phyloP scores from a whole-genome alignment of 2,888 invertebrate genomes.

The Acleris laterana region DNA sequence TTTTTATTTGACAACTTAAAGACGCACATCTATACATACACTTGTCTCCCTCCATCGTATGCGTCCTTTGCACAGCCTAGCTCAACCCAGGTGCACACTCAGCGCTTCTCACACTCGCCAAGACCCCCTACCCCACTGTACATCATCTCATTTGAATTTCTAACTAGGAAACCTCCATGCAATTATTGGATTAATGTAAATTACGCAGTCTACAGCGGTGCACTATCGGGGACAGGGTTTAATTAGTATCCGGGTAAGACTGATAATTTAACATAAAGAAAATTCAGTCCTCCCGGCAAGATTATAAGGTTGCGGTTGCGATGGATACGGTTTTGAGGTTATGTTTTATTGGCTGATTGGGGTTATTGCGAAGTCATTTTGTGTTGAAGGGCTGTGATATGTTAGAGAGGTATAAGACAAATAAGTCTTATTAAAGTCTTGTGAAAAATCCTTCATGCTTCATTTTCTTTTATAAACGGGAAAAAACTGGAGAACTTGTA shows the following conservation, averaged over 20 bases:
- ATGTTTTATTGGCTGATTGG: slow-evolving; percentile 16
- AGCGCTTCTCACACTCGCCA: slow-evolving; percentile 51
- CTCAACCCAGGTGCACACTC: slow-evolving; percentile 54
- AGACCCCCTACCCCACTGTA: slow-evolving; percentile 79
- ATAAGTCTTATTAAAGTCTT: no score
- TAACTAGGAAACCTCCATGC: slow-evolving; percentile 96
- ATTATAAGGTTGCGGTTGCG: slow-evolving; percentile 24
- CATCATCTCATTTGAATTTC: slow-evolving; percentile 95
- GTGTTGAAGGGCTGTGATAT: background rate
- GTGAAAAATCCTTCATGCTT: no score
- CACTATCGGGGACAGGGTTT: slow-evolving; percentile 83
- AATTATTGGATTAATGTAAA: slow-evolving; percentile 97
- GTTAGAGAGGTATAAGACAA: background rate
- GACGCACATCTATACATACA: no score
- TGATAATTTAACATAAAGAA: slow-evolving; percentile 71
- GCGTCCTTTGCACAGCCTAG: background rate
- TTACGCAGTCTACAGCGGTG: slow-evolving; percentile 91
- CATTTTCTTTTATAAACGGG: no score
- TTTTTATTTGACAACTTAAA: no score
- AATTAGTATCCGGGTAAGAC: slow-evolving; percentile 83
- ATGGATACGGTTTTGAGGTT: slow-evolving; percentile 15
- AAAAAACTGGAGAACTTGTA: no score
- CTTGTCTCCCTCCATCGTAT: no score
- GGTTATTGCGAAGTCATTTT: slow-evolving; percentile 21
- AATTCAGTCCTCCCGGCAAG: slow-evolving; percentile 54